Percentiles rank a stretch among this genome's conserved stretches.
Conservation (phyloP, 1,140 invertebrate species). For the Achatina immaculata region DNA sequence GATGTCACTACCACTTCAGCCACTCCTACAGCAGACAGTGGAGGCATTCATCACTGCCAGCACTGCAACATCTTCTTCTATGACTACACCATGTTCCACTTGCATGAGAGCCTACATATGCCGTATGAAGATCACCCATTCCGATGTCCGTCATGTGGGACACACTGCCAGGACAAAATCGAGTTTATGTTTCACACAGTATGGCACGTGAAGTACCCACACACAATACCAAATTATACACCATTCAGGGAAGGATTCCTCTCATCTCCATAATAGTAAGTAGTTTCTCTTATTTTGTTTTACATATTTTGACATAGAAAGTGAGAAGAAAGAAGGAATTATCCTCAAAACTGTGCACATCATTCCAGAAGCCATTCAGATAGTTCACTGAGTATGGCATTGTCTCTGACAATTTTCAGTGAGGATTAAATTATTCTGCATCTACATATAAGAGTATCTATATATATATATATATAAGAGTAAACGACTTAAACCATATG, state of each 20-base stretch:
- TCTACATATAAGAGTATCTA: too few species aligned
- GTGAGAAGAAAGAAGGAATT: too few species aligned
- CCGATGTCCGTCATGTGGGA: slow-evolving; percentile 63
- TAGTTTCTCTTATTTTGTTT: neutral
- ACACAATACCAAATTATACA: slow-evolving; percentile 66
- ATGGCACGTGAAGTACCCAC: slow-evolving; percentile 66
- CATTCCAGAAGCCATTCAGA: too few species aligned
- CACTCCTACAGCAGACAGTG: slow-evolving; percentile 56
- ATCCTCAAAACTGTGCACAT: too few species aligned
- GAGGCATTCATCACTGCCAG: slow-evolving; percentile 60
- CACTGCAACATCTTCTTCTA: slow-evolving; percentile 67
- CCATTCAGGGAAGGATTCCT: slow-evolving; percentile 62
- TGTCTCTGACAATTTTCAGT: too few species aligned
- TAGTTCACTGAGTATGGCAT: too few species aligned
- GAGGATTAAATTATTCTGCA: too few species aligned
- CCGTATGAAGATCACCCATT: slow-evolving; percentile 59
- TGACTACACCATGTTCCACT: slow-evolving; percentile 66
- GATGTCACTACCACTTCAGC: slow-evolving; percentile 61
- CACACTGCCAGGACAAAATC: slow-evolving; percentile 64
- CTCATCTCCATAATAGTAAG: slow-evolving; percentile 40
- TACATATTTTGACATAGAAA: too few species aligned
- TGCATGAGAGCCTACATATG: slow-evolving; percentile 64
- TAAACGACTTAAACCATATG: too few species aligned
- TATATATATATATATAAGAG: too few species aligned
- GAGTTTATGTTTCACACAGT: slow-evolving; percentile 68